These are phyloP conservation scores for Cyprinodon tularosa DNA, from an alignment of 2,113 vertebrate species.

Conservation along the genomic window DNA sequence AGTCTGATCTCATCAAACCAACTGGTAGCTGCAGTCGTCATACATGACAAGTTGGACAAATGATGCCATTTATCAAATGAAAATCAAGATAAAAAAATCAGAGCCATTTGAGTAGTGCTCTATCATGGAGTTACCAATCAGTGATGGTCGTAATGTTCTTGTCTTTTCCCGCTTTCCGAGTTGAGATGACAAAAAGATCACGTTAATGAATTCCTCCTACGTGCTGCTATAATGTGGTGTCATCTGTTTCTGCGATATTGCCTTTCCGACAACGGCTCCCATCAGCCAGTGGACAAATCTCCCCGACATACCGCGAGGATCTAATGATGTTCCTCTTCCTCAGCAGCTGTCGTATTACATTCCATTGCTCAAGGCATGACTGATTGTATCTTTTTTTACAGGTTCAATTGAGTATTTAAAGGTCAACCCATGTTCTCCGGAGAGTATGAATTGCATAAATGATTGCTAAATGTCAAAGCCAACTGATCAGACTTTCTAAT, in stretches of 20 bases:
- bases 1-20: not conserved
- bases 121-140: constrained; percentile 65
- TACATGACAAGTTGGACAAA: constrained; percentile 47
- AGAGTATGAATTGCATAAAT: constrained; percentile 42
- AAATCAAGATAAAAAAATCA: constrained; percentile 36
- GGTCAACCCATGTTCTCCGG: constrained; percentile 60
- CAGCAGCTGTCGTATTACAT: constrained; percentile 70
- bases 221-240: constrained; percentile 63
- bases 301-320: constrained; percentile 55
- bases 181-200: constrained; percentile 68
- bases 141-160: constrained; percentile 44
- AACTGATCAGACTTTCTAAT: constrained; percentile 57
- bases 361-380: constrained; percentile 47
- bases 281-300: constrained; percentile 63
- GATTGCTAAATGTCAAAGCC: constrained; percentile 63
- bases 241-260: constrained; percentile 63
- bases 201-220: constrained; percentile 70
- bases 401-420: constrained; percentile 72
- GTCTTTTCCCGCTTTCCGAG: constrained; percentile 47
- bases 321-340: constrained; percentile 68
- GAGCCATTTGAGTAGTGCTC: constrained; percentile 66
- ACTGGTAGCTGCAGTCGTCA: constrained; percentile 19
- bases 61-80: constrained; percentile 54
- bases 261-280: constrained; percentile 63
- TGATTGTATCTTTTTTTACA: constrained; percentile 57